phyloP scores from a whole-genome alignment of 2,888 invertebrate genomes.

The Mesorhabditis spiculigera region DNA sequence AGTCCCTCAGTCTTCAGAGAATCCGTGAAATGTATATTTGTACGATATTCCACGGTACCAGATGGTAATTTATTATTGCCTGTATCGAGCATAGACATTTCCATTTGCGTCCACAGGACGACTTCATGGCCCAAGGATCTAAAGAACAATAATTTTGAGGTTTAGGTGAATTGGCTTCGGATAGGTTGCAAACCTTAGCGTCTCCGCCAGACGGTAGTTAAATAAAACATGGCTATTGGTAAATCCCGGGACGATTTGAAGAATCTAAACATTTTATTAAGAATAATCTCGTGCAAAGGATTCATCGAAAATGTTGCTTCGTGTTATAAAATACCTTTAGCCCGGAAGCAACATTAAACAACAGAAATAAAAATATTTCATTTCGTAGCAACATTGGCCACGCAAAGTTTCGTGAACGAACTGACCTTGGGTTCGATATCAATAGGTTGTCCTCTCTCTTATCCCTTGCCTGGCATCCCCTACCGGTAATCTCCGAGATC shows the following conservation, averaged over 20 bases:
- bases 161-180: not conserved
- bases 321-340: too few relatives aligned
- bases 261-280: slow-evolving; percentile 20
- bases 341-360: too few relatives aligned
- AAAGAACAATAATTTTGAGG: not conserved
- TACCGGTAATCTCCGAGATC: too few relatives aligned
- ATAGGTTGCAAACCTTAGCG: slow-evolving; percentile 27
- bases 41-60: slow-evolving; percentile 37
- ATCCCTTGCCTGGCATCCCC: too few relatives aligned
- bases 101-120: slow-evolving; percentile 53
- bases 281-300: too few relatives aligned
- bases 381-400: too few relatives aligned
- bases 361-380: too few relatives aligned
- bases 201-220: slow-evolving; percentile 53
- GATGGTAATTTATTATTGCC: slow-evolving; percentile 37
- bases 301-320: too few relatives aligned
- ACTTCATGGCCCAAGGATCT: slow-evolving; percentile 49
- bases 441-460: too few relatives aligned
- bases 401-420: too few relatives aligned
- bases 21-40: slow-evolving; percentile 53
- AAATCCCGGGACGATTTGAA: slow-evolving; percentile 57
- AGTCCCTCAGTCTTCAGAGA: slow-evolving; percentile 50
- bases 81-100: slow-evolving; percentile 46
- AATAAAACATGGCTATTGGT: slow-evolving; percentile 56
- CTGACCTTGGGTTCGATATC: too few relatives aligned